These are phyloP conservation scores for Ascaphus truei DNA, from an alignment of 2,113 vertebrate species.

Conservation along the genomic window DNA sequence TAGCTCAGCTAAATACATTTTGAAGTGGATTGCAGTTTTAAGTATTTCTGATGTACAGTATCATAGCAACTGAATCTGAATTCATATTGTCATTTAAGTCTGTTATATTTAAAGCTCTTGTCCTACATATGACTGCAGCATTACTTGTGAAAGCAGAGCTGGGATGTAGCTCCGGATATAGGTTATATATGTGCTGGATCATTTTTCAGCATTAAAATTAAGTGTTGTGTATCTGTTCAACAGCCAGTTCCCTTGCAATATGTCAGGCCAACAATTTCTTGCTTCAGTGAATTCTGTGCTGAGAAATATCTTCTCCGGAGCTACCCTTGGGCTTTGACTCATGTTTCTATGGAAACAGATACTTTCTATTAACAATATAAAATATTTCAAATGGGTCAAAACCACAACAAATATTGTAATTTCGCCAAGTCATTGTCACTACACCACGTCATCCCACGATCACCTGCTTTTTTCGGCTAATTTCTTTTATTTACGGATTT, in stretches of 20 bases:
- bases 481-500: no score
- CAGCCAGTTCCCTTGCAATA: not conserved
- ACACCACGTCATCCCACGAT: no score
- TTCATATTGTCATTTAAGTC: constrained; percentile 11
- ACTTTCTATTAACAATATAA: constrained; percentile 9
- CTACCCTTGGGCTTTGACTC: not conserved
- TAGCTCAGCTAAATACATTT: no score
- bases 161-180: not conserved
- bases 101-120: not conserved
- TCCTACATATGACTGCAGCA: not conserved
- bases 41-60: no score
- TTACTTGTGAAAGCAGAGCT: not conserved
- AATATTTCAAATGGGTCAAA: not conserved
- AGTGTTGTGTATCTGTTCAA: constrained; percentile 15
- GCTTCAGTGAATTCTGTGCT: constrained; percentile 29
- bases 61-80: constrained; percentile 16
- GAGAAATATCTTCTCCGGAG: not conserved
- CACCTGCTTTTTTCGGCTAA: no score
- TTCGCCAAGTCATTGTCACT: no score
- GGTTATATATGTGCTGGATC: not conserved
- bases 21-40: no score
- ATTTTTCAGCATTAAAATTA: constrained; percentile 20
- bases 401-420: no score
- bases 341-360: constrained; percentile 27
- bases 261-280: constrained; percentile 8